phyloP scores from a whole-genome alignment of 1,140 invertebrate genomes.

The Caenorhabditis inopinata region DNA sequence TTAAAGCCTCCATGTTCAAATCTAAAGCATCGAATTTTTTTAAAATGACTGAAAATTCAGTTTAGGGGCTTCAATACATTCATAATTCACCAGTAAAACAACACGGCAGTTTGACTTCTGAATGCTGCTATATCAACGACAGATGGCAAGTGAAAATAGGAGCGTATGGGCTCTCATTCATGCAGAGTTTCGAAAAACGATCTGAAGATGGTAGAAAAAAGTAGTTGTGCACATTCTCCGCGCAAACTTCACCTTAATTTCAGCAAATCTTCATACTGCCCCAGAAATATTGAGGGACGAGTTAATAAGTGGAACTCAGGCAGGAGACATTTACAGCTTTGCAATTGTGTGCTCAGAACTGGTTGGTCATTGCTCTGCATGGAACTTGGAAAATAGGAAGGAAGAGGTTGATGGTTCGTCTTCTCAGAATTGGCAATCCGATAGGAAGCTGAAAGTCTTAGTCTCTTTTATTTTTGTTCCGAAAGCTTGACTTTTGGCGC shows the following conservation, averaged over 20 bases:
- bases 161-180: constrained; percentile 44
- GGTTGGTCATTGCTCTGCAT: constrained; percentile 72
- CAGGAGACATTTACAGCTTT: constrained; percentile 62
- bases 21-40: too few relatives aligned
- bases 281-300: constrained; percentile 82
- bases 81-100: constrained; percentile 44
- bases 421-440: too few relatives aligned
- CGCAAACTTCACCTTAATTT: constrained; percentile 7
- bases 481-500: too few relatives aligned
- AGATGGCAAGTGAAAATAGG: constrained; percentile 52
- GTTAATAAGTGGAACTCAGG: constrained; percentile 50
- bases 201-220: constrained; percentile 20
- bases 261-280: constrained; percentile 85
- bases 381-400: constrained; percentile 50
- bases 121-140: constrained; percentile 49
- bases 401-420: constrained; percentile 41
- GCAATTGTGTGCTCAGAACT: constrained; percentile 65
- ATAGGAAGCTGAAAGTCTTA: too few relatives aligned
- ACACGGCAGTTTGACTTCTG: constrained; percentile 49
- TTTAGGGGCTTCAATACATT: constrained; percentile 47
- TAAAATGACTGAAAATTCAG: too few relatives aligned
- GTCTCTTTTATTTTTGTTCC: too few relatives aligned
- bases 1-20: too few relatives aligned
- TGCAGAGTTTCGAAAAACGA: constrained; percentile 31
- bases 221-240: not conserved